Evolutionary conservation across 2,888 invertebrate genomes (phyloP), one percentile per base, ranked within the genome.

Genomic region (Heliconius hortense): DNA sequence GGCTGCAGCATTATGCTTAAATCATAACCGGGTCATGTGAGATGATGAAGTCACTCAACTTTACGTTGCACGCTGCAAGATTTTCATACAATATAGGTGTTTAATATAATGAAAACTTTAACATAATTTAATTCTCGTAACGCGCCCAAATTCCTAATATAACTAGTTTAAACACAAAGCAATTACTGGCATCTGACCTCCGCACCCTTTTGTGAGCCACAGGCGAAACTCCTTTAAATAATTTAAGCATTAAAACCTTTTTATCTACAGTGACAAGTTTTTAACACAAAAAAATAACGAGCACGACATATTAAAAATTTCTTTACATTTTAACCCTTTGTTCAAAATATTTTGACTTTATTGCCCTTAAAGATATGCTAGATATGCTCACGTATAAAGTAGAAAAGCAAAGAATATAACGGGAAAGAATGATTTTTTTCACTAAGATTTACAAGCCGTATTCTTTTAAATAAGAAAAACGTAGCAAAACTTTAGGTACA

Each of bases 21-120:
- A 79, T 78, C 70, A 74, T 72, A 77, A 78, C 74, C 77, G 70
- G 78, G 78, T 78, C 78, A 78, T 73, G 75, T 48, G 70, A 53
- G 69, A 60, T 73, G 72, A 60, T 43, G 28, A 60, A 75, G 74
- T 70, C 72, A 31, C 39, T 62, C n/a, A 48, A 21, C 35, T 74
- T 48, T 24, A 59, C 26, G 26, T 15, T 21, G 69, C 67, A 67
- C n/a, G 64, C 28, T 21, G 35, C 53, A 43, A 10, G 48, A 13
- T 43, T 8, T 56, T n/a, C 11, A 35, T 35, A 48, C 43, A 43
- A 15, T 31, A 28, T 35, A 13, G 13, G 31, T 39, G 62, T 60
- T 39, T 26, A 71, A 43, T 39, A 43, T 39, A 21, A 43, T 62
- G 60, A 62, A 39, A 26, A 35, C 18, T 43, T 60, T 60, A 35